These are phyloP conservation scores for Ondatra zibethicus DNA, from an alignment of 2,113 vertebrate genomes.

Conservation along the genomic window DNA sequence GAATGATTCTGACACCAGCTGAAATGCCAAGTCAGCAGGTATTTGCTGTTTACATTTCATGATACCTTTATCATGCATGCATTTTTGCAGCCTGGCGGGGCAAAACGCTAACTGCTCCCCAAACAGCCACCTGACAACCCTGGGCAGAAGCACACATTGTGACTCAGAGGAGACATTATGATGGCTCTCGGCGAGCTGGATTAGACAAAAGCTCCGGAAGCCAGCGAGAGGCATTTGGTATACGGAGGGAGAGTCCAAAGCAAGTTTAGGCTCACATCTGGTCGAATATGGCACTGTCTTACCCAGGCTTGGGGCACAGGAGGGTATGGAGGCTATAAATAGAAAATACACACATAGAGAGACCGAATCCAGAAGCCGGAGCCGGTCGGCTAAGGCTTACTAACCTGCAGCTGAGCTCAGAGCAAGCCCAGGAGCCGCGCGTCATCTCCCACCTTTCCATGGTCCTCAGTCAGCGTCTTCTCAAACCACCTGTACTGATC, in stretches of 20 bases:
- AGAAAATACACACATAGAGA: constrained; percentile 64
- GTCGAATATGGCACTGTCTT: constrained; percentile 66
- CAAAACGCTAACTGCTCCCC: constrained; percentile 68
- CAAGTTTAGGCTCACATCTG: constrained; percentile 86
- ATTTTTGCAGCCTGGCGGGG: constrained; percentile 72
- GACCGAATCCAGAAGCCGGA: constrained; percentile 44
- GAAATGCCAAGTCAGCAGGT: constrained; percentile 83
- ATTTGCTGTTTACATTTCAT: constrained; percentile 74
- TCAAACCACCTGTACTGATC: constrained; percentile 90
- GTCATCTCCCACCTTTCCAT: constrained; percentile 86
- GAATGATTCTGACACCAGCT: constrained; percentile 59
- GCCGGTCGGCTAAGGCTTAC: constrained; percentile 69
- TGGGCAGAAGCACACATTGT: constrained; percentile 68
- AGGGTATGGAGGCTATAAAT: constrained; percentile 61
- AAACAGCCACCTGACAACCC: constrained; percentile 76
- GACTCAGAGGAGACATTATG: constrained; percentile 65
- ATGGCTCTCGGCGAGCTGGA: constrained; percentile 60
- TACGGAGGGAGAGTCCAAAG: constrained; percentile 78
- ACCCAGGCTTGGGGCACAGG: constrained; percentile 49
- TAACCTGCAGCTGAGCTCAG: constrained; percentile 70
- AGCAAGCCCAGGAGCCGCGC: constrained; percentile 46
- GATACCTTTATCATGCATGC: constrained; percentile 66
- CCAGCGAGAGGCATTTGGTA: constrained; percentile 53
- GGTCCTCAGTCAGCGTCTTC: constrained; percentile 86
- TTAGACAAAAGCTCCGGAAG: constrained; percentile 85